phyloP scores from a whole-genome alignment of 2,888 invertebrate genomes.

The Taenaris catops region DNA sequence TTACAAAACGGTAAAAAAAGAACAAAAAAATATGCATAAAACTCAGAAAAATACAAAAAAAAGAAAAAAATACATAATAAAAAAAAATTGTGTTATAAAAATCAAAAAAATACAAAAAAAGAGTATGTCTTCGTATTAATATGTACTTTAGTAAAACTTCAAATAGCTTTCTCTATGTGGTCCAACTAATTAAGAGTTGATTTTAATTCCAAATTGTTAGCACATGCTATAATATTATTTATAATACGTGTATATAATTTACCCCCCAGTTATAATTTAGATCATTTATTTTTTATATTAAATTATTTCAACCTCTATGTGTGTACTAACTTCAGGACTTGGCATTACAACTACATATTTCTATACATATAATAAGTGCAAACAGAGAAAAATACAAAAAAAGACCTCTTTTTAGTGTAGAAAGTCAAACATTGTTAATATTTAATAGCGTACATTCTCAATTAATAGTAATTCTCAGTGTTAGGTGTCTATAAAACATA shows the following conservation, averaged over 20 bases:
- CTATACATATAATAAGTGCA: not conserved
- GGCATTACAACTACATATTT: not conserved
- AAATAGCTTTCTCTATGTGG: conserved; percentile 36
- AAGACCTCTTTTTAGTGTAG: not conserved
- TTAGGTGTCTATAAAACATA: conserved; percentile 20
- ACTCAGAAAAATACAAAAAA: conserved; percentile 11
- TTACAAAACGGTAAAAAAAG: conserved; percentile 11
- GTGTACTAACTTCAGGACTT: too few species aligned
- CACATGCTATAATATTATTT: conserved; percentile 1
- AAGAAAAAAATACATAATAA: conserved; percentile 10
- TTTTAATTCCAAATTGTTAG: conserved; percentile 21
- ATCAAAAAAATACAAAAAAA: conserved; percentile 15
- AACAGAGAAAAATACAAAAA: not conserved
- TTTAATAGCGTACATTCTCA: not conserved
- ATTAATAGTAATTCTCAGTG: conserved; percentile 10
- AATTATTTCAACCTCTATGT: too few species aligned
- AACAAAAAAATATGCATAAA: conserved; percentile 17
- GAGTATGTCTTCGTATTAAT: conserved; percentile 19
- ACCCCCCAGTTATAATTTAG: not conserved
- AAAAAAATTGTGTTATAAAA: too few species aligned
- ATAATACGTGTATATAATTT: not conserved
- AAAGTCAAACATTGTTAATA: not conserved
- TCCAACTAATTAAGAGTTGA: conserved; percentile 44
- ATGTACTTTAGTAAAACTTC: conserved; percentile 4
- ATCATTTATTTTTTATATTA: too few species aligned